Conservation (phyloP, 2,113 vertebrate genomes). For the Fregata magnificens region DNA sequence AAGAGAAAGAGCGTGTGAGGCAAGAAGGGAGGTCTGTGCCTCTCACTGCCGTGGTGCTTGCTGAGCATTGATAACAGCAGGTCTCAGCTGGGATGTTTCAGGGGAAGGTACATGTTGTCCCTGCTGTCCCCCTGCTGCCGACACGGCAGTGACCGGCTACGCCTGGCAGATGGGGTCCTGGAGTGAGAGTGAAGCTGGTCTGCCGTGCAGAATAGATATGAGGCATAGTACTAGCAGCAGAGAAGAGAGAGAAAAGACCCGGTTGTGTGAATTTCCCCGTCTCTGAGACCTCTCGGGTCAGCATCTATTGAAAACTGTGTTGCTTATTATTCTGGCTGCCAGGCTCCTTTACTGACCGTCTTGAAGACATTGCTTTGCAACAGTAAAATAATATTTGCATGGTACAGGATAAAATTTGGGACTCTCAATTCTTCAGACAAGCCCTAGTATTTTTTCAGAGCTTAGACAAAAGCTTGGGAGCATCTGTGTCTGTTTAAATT, state of each 20-base stretch:
- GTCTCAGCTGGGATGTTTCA: background rate
- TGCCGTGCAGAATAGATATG: background rate
- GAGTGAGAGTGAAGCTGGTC: background rate
- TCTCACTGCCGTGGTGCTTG: fast-evolving
- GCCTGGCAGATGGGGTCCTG: background rate
- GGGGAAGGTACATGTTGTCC: background rate
- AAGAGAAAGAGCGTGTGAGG: background rate
- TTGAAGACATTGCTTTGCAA: background rate
- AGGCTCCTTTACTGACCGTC: background rate
- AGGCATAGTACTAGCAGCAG: background rate
- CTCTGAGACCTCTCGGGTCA: background rate
- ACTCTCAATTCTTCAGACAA: background rate
- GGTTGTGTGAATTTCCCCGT: background rate
- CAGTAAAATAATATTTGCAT: background rate
- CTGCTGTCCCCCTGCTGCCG: background rate
- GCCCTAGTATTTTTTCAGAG: background rate
- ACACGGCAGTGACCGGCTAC: fast-evolving
- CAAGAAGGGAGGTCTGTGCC: background rate
- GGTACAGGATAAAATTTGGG: background rate
- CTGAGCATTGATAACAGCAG: background rate
- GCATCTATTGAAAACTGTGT: background rate
- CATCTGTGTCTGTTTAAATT: conserved; percentile 1
- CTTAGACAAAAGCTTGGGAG: background rate
- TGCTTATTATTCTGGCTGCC: background rate
- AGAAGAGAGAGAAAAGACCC: background rate